phyloP scores from a whole-genome alignment of 2,888 invertebrate genomes.

The Polylopha cassiicola region DNA sequence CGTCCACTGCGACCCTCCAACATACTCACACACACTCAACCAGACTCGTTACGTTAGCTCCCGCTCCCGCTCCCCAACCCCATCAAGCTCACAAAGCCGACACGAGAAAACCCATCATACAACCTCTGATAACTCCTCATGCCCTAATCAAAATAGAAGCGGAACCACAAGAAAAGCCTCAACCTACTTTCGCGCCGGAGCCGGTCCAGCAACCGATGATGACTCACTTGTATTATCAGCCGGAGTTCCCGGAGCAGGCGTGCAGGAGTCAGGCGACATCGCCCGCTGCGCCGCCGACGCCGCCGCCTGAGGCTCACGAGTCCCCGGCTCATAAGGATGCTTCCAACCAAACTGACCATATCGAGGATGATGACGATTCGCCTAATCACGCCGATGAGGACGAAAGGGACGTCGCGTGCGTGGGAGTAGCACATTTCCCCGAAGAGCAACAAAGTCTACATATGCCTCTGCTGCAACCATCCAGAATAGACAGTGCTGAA shows the following conservation, averaged over 20 bases:
- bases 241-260: conserved; percentile 64
- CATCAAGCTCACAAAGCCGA: conserved; percentile 49
- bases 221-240: conserved; percentile 77
- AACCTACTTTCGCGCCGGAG: conserved; percentile 62
- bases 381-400: conserved; percentile 67
- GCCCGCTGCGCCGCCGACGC: conserved; percentile 77
- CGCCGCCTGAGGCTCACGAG: conserved; percentile 73
- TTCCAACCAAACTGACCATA: conserved; percentile 89
- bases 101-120: conserved; percentile 70
- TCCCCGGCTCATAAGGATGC: conserved; percentile 85
- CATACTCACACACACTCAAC: conserved; percentile 84
- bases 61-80: conserved; percentile 69
- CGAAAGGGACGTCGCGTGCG: conserved; percentile 64
- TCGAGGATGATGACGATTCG: conserved; percentile 82
- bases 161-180: conserved; percentile 73
- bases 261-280: conserved; percentile 78
- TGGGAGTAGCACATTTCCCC: conserved; percentile 68
- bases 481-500: conserved; percentile 55
- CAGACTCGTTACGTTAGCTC: conserved; percentile 80
- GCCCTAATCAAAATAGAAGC: conserved; percentile 85
- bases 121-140: conserved; percentile 66
- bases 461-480: conserved; percentile 36
- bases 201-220: conserved; percentile 71
- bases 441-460: conserved; percentile 49
- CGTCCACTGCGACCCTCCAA: conserved; percentile 80